A percentile compares a stretch with the other conserved stretches of the same genome.
These are phyloP conservation scores for Coluber constrictor DNA, from an alignment of 2,797 vertebrate species.

Conservation along the genomic window DNA sequence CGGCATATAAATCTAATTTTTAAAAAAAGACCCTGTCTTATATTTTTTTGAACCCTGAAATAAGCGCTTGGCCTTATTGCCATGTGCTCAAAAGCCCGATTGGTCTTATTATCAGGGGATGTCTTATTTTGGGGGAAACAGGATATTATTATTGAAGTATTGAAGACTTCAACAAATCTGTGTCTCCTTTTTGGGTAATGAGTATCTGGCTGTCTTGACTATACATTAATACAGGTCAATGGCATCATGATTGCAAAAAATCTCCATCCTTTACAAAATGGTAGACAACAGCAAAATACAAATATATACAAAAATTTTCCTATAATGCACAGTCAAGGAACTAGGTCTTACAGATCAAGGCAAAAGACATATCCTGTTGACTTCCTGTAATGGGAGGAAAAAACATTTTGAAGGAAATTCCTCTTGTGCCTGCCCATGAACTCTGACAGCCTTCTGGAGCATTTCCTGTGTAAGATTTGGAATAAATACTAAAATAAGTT, in stretches of 20 bases:
- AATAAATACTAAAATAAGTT: background rate
- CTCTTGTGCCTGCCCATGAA: background rate
- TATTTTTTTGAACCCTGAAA: no score
- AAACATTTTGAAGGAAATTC: conserved; percentile 19
- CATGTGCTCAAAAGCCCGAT: no score
- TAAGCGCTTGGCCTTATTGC: no score
- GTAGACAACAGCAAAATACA: background rate
- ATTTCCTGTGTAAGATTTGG: background rate
- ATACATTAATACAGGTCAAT: no score
- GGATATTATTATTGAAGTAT: background rate
- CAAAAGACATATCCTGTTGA: conserved; percentile 28
- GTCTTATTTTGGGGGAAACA: no score
- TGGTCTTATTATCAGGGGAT: no score
- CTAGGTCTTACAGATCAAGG: background rate
- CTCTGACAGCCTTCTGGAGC: background rate
- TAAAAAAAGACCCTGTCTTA: no score
- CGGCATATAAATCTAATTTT: no score
- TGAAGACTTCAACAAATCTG: background rate
- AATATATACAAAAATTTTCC: background rate
- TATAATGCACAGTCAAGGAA: background rate
- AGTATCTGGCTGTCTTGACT: no score
- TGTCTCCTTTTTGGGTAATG: background rate
- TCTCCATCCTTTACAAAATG: background rate
- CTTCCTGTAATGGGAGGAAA: conserved; percentile 16
- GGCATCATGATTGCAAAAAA: background rate